Evolutionary conservation across 2,888 invertebrate species (phyloP).

Genomic region (Toxonevra muliebris): DNA sequence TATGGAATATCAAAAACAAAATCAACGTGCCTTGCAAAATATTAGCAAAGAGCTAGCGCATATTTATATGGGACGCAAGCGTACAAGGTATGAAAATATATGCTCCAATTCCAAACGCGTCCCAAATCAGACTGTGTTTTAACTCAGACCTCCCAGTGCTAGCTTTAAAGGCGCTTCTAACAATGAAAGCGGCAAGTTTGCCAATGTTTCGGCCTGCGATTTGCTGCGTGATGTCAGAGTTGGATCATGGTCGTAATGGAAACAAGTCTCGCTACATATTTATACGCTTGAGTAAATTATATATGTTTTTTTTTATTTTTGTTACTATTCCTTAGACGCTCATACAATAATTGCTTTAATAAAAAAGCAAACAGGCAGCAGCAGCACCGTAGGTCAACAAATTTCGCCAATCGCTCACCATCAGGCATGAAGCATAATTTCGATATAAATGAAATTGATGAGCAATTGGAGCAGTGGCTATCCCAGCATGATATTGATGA

Average conservation of each 20-base stretch:
- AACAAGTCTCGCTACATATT: background rate
- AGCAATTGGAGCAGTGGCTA: slow-evolving; percentile 77
- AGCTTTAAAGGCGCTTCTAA: too few species aligned
- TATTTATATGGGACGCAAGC: slow-evolving; percentile 54
- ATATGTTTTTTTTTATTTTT: too few species aligned
- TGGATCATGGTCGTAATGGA: background rate
- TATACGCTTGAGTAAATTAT: background rate
- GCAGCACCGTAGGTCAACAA: slow-evolving; percentile 32
- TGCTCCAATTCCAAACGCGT: background rate
- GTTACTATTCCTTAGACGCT: slow-evolving; percentile 41
- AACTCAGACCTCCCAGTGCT: too few species aligned
- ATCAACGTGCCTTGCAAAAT: slow-evolving; percentile 51
- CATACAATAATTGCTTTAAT: slow-evolving; percentile 43
- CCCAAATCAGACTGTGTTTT: too few species aligned
- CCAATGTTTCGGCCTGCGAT: too few species aligned
- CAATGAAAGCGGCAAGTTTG: too few species aligned
- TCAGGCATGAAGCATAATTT: slow-evolving; percentile 49
- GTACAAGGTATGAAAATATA: slow-evolving; percentile 43
- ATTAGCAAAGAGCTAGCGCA: slow-evolving; percentile 58
- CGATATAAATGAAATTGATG: slow-evolving; percentile 65
- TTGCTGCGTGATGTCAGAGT: too few species aligned
- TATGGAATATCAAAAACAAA: slow-evolving; percentile 54
- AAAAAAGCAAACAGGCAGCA: slow-evolving; percentile 45
- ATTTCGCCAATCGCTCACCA: slow-evolving; percentile 39
- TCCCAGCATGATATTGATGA: slow-evolving; percentile 74